Percentiles rank a stretch among this genome's conserved stretches.
phyloP scores from a whole-genome alignment of 2,888 invertebrate species.

The Autographa pulchrina region DNA sequence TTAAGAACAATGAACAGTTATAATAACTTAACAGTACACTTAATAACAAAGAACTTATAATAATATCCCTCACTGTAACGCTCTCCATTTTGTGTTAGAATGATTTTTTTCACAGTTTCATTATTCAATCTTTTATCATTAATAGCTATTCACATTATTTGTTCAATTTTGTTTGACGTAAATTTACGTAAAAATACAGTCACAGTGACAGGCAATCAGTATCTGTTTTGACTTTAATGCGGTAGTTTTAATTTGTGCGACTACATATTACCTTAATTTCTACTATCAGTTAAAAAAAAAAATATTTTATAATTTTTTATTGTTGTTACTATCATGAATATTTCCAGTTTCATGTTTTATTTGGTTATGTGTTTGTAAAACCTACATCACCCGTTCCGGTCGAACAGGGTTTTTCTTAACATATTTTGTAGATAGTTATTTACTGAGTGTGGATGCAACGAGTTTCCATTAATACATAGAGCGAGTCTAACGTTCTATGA shows the following conservation, averaged over 20 bases:
- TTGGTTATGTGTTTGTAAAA: too few relatives aligned
- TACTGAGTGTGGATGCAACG: too few relatives aligned
- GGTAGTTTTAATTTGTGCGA: slow-evolving; percentile 10
- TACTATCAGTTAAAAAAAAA: not conserved
- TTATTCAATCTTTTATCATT: slow-evolving; percentile 54
- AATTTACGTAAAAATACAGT: slow-evolving; percentile 52
- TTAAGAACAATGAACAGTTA: slow-evolving; percentile 59
- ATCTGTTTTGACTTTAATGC: slow-evolving; percentile 9
- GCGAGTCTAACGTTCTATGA: too few relatives aligned
- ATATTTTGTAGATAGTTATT: too few relatives aligned
- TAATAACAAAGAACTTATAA: slow-evolving; percentile 39
- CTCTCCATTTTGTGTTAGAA: slow-evolving; percentile 73
- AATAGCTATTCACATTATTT: slow-evolving; percentile 55
- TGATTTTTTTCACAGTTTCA: slow-evolving; percentile 63
- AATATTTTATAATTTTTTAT: too few relatives aligned
- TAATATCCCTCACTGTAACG: slow-evolving; percentile 69
- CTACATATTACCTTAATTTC: slow-evolving; percentile 14
- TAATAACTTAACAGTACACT: slow-evolving; percentile 17
- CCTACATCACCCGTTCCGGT: too few relatives aligned
- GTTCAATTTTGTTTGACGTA: slow-evolving; percentile 59
- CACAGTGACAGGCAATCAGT: slow-evolving; percentile 37
- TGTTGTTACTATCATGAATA: too few relatives aligned
- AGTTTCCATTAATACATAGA: too few relatives aligned
- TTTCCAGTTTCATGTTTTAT: too few relatives aligned
- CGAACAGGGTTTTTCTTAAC: too few relatives aligned